Base-by-base conservation (phyloP, 1,140 invertebrate species). In the Limonius californicus region DNA sequence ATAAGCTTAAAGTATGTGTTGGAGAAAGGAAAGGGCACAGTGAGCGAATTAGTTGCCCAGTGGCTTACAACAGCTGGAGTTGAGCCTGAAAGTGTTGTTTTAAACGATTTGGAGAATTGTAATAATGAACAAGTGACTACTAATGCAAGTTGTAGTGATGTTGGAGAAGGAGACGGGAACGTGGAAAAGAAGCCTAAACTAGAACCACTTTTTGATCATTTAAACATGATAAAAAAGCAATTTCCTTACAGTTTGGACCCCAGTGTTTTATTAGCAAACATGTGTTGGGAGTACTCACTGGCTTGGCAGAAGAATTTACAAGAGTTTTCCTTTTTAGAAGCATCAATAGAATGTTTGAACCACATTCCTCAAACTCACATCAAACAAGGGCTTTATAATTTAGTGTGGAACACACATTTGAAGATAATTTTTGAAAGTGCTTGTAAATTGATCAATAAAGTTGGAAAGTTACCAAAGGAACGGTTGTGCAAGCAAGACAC, bases 251-350 rank as follows among this genome's bases (percentile, higher is more conserved):
- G 92, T 77, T 81, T 95, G 30, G 85, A 88, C 19, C 84, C 87
- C 23, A 87, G 89, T 69, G 84, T 89, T 27, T 75, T 97, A 21
- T 77, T 95, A 30, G 85, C 88, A 9, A 94, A 95, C 76, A 87
- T 95, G 80, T 87, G 86, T 67, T 97, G 94, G 94, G 92, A 96
- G 74, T 93, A 91, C 77, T 84, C 90, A 59, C 83, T 90, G 63
- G 82, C 83, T 55, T 97, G 94, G 94, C 89, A 89, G 74, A 91
- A 89, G 76, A 84, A 89, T 67, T 83, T 89, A 60, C 82, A 87
- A 50, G 81, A 84, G 57, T 79, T 89, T n/a, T 76, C 83, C 14
- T 77, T 83, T 66, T 77, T 93, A 1, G 77, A 84, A 62, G 83
- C 85, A 9, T 84, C 86, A 0, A 68, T 92, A 1, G 75, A 76